Base-by-base conservation (phyloP, 1,140 invertebrate genomes). In the Gonioctena quinquepunctata region DNA sequence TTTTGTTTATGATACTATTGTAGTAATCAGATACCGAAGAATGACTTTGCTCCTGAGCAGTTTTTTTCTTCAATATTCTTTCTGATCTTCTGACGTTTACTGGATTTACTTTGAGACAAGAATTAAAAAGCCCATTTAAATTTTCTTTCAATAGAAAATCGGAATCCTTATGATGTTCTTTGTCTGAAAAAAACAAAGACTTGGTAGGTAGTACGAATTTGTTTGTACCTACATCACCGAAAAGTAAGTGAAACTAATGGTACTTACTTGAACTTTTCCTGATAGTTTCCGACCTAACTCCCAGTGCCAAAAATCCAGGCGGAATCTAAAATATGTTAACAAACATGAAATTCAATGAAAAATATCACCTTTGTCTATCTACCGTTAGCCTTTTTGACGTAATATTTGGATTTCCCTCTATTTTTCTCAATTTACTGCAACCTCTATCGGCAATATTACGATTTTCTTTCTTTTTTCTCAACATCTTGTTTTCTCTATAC, bases 351-450 rank as follows among this genome's bases (percentile, higher is more conserved):
- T 18, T 54, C 18, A 42, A 42, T 13, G 33, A n/a, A n/a, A n/a
- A 42, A 42, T n/a, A 13, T n/a, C 33, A 54, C 22, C 52, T 18
- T 21, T 18, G 18, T 54, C 52, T 5, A 18, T 66, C 59, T 25
- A 72, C 70, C 56, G 70, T 72, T 49, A 72, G 21, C 8, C 70
- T 16, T 27, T 72, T 64, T 27, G 70, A 61, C 23, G 60, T 63
- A 25, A 68, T 68, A 50, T 66, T 66, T 25, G 60, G 48, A 42
- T 67, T 71, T 67, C 52, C 63, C 63, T 66, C 63, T 11, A 26
- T 54, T 66, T 66, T 66, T 5, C 48, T 26, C 16, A 27, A 23
- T 16, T 66, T 26, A 7, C 13, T 26, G 22, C 63, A 21, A 21
- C 42, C 26, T 49, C 61, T 49, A 22, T 64, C 42, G 42, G 19